These are phyloP conservation scores for Hestina assimilis DNA, from an alignment of 1,140 invertebrate genomes.

Conservation along the genomic window DNA sequence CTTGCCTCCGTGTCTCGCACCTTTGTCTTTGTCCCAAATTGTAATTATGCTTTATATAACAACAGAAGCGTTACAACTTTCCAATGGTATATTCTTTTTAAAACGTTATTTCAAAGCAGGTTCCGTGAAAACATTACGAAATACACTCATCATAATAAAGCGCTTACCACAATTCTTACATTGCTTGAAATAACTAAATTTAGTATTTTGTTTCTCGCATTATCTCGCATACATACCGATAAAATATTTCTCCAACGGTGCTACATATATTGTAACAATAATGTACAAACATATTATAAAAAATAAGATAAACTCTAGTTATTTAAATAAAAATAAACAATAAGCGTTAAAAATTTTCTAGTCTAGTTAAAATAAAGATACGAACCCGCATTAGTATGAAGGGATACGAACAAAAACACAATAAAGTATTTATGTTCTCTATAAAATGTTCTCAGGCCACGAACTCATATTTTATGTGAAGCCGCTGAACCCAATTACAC, in stretches of 20 bases:
- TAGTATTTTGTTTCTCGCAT: neutral
- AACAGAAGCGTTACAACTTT: constrained; percentile 68
- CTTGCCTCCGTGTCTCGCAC: constrained; percentile 48
- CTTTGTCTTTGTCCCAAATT: constrained; percentile 66
- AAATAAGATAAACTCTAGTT: neutral
- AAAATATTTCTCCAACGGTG: too few species aligned
- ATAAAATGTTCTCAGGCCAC: constrained; percentile 65
- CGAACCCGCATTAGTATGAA: constrained; percentile 36
- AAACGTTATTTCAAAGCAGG: constrained; percentile 6
- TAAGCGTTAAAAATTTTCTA: constrained; percentile 18
- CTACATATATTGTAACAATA: too few species aligned
- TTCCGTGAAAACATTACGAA: constrained; percentile 16
- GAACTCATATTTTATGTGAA: constrained; percentile 74
- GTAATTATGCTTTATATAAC: constrained; percentile 74
- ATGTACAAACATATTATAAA: neutral
- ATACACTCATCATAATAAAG: constrained; percentile 7
- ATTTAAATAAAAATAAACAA: neutral
- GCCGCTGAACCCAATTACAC: constrained; percentile 73
- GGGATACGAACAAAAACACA: constrained; percentile 61
- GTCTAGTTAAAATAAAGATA: constrained; percentile 27
- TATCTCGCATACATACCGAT: too few species aligned
- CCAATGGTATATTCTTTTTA: constrained; percentile 29
- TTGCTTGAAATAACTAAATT: neutral
- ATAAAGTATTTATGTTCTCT: constrained; percentile 76
- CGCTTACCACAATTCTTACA: neutral